Conservation (phyloP, 2,888 invertebrate genomes). For the Plagodis pulveraria region DNA sequence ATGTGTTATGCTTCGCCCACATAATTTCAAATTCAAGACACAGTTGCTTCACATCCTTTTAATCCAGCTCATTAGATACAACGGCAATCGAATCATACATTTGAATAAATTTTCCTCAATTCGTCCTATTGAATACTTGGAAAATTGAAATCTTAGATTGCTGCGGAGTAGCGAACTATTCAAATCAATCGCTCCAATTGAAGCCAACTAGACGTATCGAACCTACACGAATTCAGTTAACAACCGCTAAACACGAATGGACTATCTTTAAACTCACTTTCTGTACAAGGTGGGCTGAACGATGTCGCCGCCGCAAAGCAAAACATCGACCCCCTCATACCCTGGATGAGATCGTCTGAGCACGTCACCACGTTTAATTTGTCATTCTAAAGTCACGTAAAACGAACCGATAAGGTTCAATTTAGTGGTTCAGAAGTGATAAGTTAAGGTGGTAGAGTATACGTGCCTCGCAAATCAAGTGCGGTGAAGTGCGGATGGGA, state of each 20-base stretch:
- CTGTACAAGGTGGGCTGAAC: slow-evolving; percentile 63
- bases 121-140: slow-evolving; percentile 2
- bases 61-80: slow-evolving; percentile 9
- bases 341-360: slow-evolving; percentile 61
- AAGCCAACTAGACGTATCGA: slow-evolving; percentile 53
- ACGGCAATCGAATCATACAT: slow-evolving; percentile 17
- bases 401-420: slow-evolving; percentile 55
- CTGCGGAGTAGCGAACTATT: slow-evolving; percentile 48
- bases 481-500: slow-evolving; percentile 78
- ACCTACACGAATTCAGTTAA: slow-evolving; percentile 59
- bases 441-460: slow-evolving; percentile 48
- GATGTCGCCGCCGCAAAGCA: slow-evolving; percentile 70
- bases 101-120: slow-evolving; percentile 16
- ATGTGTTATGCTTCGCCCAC: too few species aligned
- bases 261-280: slow-evolving; percentile 67
- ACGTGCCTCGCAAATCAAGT: slow-evolving; percentile 84
- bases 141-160: slow-evolving; percentile 33
- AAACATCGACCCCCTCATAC: slow-evolving; percentile 69
- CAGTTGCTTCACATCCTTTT: background rate
- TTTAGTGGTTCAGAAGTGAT: slow-evolving; percentile 34
- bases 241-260: slow-evolving; percentile 64
- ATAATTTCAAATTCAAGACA: background rate
- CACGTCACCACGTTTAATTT: slow-evolving; percentile 48
- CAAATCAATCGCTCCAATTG: slow-evolving; percentile 53
- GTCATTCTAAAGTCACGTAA: slow-evolving; percentile 45